phyloP scores from a whole-genome alignment of 2,113 vertebrate genomes.

The Picathartes gymnocephalus region DNA sequence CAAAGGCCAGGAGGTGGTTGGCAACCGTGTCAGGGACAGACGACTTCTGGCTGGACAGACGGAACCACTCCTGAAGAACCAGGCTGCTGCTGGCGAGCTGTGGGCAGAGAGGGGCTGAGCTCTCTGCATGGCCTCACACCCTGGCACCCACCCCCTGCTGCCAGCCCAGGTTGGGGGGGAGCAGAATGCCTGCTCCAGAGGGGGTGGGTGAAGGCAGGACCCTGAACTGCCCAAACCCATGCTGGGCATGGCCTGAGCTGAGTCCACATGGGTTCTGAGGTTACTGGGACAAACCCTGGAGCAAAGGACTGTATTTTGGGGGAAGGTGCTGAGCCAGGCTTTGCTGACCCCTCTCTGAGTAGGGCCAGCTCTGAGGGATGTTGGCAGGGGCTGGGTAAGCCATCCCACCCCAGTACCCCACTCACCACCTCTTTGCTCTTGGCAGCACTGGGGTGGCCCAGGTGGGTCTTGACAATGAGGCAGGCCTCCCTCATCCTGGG shows the following conservation, averaged over 20 bases:
- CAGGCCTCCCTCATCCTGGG: constrained; percentile 91
- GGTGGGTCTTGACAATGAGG: constrained; percentile 81
- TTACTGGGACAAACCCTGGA: not conserved
- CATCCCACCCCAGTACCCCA: not conserved
- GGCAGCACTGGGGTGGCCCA: constrained; percentile 72
- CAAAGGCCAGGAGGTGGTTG: constrained; percentile 82
- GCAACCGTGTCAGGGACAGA: constrained; percentile 76
- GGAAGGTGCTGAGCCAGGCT: not conserved
- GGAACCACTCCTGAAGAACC: constrained; percentile 92
- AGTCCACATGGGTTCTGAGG: not conserved
- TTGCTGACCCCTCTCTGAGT: not conserved
- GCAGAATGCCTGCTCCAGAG: not conserved
- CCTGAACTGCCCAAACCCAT: not conserved
- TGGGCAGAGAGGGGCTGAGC: not conserved
- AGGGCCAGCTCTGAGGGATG: not conserved
- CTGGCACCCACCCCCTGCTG: not conserved
- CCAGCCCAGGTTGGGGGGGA: fast-evolving
- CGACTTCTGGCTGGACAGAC: constrained; percentile 87
- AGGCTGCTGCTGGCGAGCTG: constrained; percentile 82
- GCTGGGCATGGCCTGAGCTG: not conserved
- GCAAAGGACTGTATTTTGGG: not conserved
- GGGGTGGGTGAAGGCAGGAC: not conserved
- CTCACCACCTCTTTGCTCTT: constrained; percentile 88
- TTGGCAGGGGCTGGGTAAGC: fast-evolving
- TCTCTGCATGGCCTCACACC: not conserved